Evolutionary conservation across 2,888 invertebrate genomes (phyloP), one percentile per base, ranked within the genome.

Genomic region (Ypsolopha scabrella): DNA sequence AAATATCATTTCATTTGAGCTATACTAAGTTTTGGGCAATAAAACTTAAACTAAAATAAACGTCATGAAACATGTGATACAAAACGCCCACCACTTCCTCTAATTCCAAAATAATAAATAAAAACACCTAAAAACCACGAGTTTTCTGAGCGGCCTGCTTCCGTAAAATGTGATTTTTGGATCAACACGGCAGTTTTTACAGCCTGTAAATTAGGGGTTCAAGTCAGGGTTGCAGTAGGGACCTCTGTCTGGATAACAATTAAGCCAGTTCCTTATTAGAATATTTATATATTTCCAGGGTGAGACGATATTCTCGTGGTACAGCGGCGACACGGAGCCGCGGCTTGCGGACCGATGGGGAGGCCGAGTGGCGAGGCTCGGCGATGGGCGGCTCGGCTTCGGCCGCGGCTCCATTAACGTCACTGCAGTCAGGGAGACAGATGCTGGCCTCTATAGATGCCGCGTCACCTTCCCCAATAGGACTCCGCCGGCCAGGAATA

Each of bases 361-460:
- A 48, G 94, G 94, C 35, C 90, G 96, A 56, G 89, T 95, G 60
- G 89, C 89, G 57, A 87, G 93, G 51, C 80, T 94, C 50, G 88
- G 81, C 53, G 86, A 73, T 57, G 73, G 79, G 55, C 68, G 70
- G 43, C 74, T 73, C 36, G 75, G 78, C 11, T 87, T 87, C 49
- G 90, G 90, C 55, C 87, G 88, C 54, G 93, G 92, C 60, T 91
- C 93, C 60, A 90, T 96, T 62, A 96, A 96, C 86, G 87, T 97
- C 58, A 95, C 94, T 52, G 91, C 94, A 60, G 94, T 97, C 62
- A 89, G 94, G 57, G 95, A 95, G 78, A 90, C 93, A 50, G 97
- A 97, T 80, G 92, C 93, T 66, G 97, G 97, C 60, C 94, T 95
- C 90, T 97, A 95, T 82, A 46, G 46, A n/a, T 97, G 97, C 82